Evolutionary conservation across 2,797 vertebrate genomes (phyloP), one percentile per base, ranked within the genome.

Genomic region (Sebastes alutus): DNA sequence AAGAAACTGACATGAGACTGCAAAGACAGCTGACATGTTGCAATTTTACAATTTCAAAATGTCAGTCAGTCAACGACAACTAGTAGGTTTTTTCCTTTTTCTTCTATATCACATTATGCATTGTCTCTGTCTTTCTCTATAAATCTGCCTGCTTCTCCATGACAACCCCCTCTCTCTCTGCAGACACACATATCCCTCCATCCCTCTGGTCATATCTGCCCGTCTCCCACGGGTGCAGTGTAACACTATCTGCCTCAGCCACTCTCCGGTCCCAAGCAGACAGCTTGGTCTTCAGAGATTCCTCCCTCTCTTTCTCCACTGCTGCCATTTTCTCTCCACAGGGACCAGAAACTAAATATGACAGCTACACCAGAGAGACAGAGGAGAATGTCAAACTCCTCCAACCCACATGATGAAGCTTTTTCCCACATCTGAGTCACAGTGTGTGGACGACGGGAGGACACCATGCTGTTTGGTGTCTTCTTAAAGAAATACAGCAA

Each of bases 261-360:
- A 90, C 85, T 92, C 91, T 91, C 73, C 46, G n/a, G 80, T 91
- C 87, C 86, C 89, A 66, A 72, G 86, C 80, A 92, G 91, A 94
- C 93, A 90, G 89, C 84, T 78, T 62, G 90, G 87, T 92, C 92
- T 89, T 89, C 73, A 55, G 93, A 94, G 92, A 93, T 67, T 87
- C 78, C 79, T 80, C 81, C 49, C 75, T 72, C 76, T 82, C 88
- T 77, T 64, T 77, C 74, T 88, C 89, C 64, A 27, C 81, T 56
- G 69, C 81, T 87, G 86, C 82, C 84, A 83, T 87, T 90, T 86
- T 81, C 61, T 67, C 76, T 89, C 94, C 84, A 72, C 75, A 12
- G 92, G 87, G 92, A 90, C 78, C 89, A 86, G 88, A 91, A 92
- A 93, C 92, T 90, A 90, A 93, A 93, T 91, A 93, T 94, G 92